phyloP scores from a whole-genome alignment of 2,888 invertebrate genomes.

The Phlogophora meticulosa region DNA sequence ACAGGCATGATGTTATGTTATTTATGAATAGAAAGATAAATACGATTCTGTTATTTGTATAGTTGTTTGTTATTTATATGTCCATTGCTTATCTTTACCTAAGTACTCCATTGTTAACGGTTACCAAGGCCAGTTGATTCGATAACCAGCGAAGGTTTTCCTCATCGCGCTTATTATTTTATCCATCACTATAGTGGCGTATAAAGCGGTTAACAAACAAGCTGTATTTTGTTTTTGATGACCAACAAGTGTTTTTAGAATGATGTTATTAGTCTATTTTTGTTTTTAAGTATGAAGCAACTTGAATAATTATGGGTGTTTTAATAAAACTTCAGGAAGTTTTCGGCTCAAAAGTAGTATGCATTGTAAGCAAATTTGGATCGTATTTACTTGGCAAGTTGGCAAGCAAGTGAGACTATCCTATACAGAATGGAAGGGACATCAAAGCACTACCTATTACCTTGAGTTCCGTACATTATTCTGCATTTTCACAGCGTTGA shows the following conservation, averaged over 20 bases:
- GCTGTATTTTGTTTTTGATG: not conserved
- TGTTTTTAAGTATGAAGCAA: not conserved
- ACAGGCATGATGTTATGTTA: too few relatives aligned
- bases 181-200: not conserved
- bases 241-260: not conserved
- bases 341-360: not conserved
- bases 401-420: not conserved
- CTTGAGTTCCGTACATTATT: too few relatives aligned
- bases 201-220: too few relatives aligned
- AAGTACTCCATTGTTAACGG: not conserved
- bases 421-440: too few relatives aligned
- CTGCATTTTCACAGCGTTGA: too few relatives aligned
- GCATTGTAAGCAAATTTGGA: not conserved
- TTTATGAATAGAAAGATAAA: constrained; percentile 1
- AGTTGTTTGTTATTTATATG: too few relatives aligned
- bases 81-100: constrained; percentile 27
- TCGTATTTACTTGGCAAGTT: not conserved
- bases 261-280: too few relatives aligned
- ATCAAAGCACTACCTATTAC: too few relatives aligned
- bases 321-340: not conserved
- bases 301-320: not conserved
- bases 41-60: not conserved
- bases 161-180: constrained; percentile 12
- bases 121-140: constrained; percentile 31
- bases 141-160: constrained; percentile 10